Evolutionary conservation across 2,113 vertebrate species (phyloP).

Genomic region (Emydura subglobosa): DNA sequence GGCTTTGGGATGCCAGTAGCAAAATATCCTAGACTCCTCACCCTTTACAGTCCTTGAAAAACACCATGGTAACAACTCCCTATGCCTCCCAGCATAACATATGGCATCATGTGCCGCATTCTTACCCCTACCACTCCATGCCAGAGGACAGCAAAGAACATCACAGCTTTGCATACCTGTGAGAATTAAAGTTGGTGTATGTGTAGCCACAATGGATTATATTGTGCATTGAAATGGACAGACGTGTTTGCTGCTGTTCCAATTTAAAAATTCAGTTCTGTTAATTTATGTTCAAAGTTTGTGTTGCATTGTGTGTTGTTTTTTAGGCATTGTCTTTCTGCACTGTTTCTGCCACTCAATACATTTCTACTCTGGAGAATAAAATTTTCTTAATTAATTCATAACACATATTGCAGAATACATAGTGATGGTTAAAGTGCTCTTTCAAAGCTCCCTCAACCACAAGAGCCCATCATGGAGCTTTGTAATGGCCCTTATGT

Average conservation of each 20-base stretch:
- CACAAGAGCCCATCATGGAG: neutral
- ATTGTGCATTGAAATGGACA: neutral
- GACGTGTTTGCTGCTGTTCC: neutral
- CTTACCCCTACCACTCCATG: neutral
- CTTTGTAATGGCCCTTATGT: neutral
- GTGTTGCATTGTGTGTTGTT: neutral
- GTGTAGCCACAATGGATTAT: neutral
- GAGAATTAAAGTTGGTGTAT: neutral
- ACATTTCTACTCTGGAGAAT: neutral
- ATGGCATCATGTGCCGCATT: neutral
- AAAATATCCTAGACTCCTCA: neutral
- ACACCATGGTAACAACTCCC: neutral
- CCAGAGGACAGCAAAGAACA: neutral
- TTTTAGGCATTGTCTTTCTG: neutral
- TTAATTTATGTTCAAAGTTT: neutral
- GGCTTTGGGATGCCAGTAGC: neutral
- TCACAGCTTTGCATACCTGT: too few species aligned
- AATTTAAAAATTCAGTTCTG: neutral
- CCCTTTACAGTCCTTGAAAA: neutral
- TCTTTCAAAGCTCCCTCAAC: neutral
- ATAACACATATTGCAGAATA: neutral
- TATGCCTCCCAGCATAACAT: neutral
- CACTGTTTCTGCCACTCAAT: neutral
- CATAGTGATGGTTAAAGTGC: neutral
- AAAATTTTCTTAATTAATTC: neutral